phyloP scores from a whole-genome alignment of 1,140 invertebrate species.

The Caerostris darwini region DNA sequence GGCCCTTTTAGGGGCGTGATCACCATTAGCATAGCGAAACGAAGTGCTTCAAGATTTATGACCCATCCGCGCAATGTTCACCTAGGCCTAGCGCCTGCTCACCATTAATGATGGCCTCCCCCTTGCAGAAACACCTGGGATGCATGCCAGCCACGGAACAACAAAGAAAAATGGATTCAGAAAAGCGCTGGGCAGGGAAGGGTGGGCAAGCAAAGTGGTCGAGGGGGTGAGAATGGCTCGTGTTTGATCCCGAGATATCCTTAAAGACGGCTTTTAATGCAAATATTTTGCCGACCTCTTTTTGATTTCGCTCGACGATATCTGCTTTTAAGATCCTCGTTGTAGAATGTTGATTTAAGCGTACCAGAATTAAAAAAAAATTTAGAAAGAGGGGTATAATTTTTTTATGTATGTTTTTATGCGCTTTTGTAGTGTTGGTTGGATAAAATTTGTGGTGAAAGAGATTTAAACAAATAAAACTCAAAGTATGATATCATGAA shows the following conservation, averaged over 20 bases:
- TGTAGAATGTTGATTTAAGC: too few species aligned
- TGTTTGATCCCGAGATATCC: constrained; percentile 27
- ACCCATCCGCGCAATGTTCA: background rate
- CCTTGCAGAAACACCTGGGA: constrained; percentile 44
- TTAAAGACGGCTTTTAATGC: constrained; percentile 32
- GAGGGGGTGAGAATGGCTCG: background rate
- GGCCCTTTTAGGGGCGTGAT: constrained; percentile 20
- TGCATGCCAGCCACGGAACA: background rate
- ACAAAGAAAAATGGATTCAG: constrained; percentile 44
- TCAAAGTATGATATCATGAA: too few species aligned
- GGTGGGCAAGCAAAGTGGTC: background rate
- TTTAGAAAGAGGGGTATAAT: too few species aligned
- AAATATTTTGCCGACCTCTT: constrained; percentile 3
- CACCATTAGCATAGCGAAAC: constrained; percentile 61
- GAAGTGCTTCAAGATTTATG: constrained; percentile 62
- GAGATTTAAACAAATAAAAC: too few species aligned
- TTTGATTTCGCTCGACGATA: background rate
- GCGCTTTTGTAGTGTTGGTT: too few species aligned
- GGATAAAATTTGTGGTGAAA: too few species aligned
- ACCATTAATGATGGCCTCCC: constrained; percentile 23
- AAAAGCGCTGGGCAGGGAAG: constrained; percentile 25
- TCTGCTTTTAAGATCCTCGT: too few species aligned
- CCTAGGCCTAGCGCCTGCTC: background rate
- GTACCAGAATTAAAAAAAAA: too few species aligned
- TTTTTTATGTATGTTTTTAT: too few species aligned